Percentiles rank a stretch among this genome's conserved stretches.
Conservation (phyloP, 2,797 vertebrate genomes). For the Pipistrellus kuhlii region DNA sequence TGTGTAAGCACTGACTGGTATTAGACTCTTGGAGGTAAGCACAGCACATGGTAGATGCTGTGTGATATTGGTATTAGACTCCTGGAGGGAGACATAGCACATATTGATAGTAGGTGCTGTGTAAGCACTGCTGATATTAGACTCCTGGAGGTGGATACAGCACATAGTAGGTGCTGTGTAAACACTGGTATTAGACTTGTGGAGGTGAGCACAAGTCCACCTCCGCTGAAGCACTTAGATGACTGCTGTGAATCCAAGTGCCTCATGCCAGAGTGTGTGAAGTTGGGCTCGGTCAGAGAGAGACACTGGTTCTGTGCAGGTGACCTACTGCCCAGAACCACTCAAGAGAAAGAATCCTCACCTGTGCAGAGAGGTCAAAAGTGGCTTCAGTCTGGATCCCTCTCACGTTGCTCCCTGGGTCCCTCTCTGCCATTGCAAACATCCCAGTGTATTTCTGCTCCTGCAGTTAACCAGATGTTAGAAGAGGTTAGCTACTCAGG, state of each 20-base stretch:
- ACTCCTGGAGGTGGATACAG: background rate
- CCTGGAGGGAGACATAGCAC: background rate
- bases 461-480: conserved; percentile 61
- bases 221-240: background rate
- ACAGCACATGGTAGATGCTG: accelerated
- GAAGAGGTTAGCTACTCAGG: background rate
- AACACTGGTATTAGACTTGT: background rate
- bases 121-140: background rate
- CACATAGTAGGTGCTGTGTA: accelerated
- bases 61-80: background rate
- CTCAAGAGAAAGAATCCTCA: conserved; percentile 31
- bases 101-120: accelerated
- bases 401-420: conserved; percentile 85
- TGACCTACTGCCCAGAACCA: background rate
- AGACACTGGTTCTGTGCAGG: background rate
- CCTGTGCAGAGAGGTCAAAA: conserved; percentile 85
- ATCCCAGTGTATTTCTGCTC: conserved; percentile 85
- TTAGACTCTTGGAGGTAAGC: background rate
- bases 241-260: background rate
- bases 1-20: background rate
- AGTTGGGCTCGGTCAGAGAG: background rate
- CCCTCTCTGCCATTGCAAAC: conserved; percentile 87
- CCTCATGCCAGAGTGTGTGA: background rate
- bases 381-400: conserved; percentile 84
- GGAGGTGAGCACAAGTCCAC: background rate